Evolutionary conservation across 2,113 vertebrate genomes (phyloP), one percentile per base, ranked within the genome.

Genomic region (Turdus rufiventris): DNA sequence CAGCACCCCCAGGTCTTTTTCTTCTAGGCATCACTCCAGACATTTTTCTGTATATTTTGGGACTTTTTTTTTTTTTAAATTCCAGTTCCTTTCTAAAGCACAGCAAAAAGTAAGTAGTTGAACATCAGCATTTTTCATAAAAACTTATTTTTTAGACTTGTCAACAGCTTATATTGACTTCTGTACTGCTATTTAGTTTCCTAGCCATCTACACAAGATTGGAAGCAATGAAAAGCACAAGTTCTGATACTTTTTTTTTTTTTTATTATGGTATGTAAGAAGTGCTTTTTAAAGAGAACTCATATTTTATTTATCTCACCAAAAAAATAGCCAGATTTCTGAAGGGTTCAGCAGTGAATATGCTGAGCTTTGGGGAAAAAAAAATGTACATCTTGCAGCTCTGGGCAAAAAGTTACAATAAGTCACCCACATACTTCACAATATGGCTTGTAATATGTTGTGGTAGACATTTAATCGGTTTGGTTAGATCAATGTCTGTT

Each of bases 311-410:
- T 85, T 58, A 82, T 61, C 9, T 57, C 18, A 85, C 80, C 57
- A 78, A 53, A 95, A 92, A 57, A 57, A 15, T 54, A 66, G 26
- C 81, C 89, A 91, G n/a, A 85, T 93, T 91, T 94, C 66, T 78
- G 74, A 79, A 72, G 19, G 82, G 18, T 87, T 85, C 50, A 93
- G 38, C n/a, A 73, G 25, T 38, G 54, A 76, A 77, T 58, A 19
- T 83, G 54, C 38, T 90, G 79, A 79, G 12, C 28, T 90, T 58
- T 73, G 36, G 54, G 15, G 6, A 40, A 61, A 79, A 93, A 58
- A 78, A 38, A 25, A 18, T 19, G 7, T 61, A 28, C 14, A 21
- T 67, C 45, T 80, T 58, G 43, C 40, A 84, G 16, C 33, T 81
- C 12, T 82, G 51, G 68, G 47, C 18, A 63, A 86, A 77, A 90